Base-by-base conservation (phyloP, 2,888 invertebrate genomes). In the Chalcosyrphus nemorum region DNA sequence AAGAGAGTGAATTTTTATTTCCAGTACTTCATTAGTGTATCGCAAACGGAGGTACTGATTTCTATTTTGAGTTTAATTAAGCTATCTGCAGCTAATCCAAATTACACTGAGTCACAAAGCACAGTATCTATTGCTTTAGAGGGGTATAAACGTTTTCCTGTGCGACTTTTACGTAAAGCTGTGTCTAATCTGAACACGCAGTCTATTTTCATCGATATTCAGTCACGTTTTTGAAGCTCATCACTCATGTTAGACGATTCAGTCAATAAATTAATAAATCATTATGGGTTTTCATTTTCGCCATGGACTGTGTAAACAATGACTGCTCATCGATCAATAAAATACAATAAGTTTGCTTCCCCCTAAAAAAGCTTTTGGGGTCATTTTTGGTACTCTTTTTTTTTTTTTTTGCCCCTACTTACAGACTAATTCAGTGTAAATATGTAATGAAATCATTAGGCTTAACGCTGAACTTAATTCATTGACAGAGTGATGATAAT, bases 1-100 rank as follows among this genome's bases (percentile, higher is more conserved):
- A 32, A 61, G 57, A 65, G 76, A 27, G 43, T 61, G 52, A 47
- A n/a, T n/a, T 76, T 75, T 75, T 13, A 43, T 54, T 68, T 59
- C 43, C 52, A 59, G 52, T 41, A 76, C 66, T 76, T 50, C 50
- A 50, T 38, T 21, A 38, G 15, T 7, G n/a, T 9, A 45, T 65
- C 21, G 29, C 66, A 19, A 54, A 27, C 66, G 19, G 27, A 13
- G 54, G 27, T 13, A 32, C 15, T 45, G 56, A 56, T 43, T 32
- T 68, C 27, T 27, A 17, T 27, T 54, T 70, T n/a, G n/a, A n/a
- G n/a, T n/a, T 41, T 0, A 29, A 15, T 56, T 57, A 15, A 32
- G 13, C 54, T 56, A 70, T 32, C 56, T 32, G n/a, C 9, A 24
- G 70, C 56, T 56, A 11, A 70, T 57, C 56, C 70, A 35, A 70